phyloP scores from a whole-genome alignment of 1,140 invertebrate species.

The Helicorthomorpha holstii region DNA sequence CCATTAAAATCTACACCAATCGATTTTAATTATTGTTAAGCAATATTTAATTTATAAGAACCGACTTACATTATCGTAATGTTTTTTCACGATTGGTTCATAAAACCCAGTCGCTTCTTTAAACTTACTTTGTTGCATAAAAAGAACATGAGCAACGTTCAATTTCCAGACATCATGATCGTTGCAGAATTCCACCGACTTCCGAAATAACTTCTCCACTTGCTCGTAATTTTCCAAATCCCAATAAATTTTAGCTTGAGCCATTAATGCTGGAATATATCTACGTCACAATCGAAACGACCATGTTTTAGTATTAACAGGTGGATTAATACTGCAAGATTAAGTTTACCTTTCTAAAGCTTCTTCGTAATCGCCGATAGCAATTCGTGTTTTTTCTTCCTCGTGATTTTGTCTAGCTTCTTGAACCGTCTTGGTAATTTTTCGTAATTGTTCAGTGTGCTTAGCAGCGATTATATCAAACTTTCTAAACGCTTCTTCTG shows the following conservation, averaged over 20 bases:
- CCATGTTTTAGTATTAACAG: not conserved
- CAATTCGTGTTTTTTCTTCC: constrained; percentile 71
- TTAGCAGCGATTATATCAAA: constrained; percentile 87
- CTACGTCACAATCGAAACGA: constrained; percentile 17
- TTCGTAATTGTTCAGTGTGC: constrained; percentile 74
- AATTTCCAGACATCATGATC: constrained; percentile 93
- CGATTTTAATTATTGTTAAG: constrained; percentile 22
- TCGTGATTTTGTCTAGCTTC: constrained; percentile 74
- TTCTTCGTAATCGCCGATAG: constrained; percentile 84
- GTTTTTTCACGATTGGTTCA: constrained; percentile 93
- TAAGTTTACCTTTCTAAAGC: constrained; percentile 55
- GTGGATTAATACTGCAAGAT: not conserved
- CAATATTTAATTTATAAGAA: no score
- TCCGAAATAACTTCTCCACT: constrained; percentile 85
- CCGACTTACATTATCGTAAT: constrained; percentile 66
- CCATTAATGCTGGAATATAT: constrained; percentile 90
- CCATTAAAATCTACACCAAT: constrained; percentile 54
- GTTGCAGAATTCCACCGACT: constrained; percentile 94
- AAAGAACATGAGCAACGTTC: constrained; percentile 95
- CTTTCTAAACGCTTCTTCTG: constrained; percentile 92
- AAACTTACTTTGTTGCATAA: constrained; percentile 98
- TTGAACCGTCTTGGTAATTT: constrained; percentile 78
- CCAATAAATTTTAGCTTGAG: constrained; percentile 98
- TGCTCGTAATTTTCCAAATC: constrained; percentile 89
- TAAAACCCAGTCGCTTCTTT: constrained; percentile 97